Conservation (phyloP, 2,888 invertebrate genomes). For the Elegia similella region DNA sequence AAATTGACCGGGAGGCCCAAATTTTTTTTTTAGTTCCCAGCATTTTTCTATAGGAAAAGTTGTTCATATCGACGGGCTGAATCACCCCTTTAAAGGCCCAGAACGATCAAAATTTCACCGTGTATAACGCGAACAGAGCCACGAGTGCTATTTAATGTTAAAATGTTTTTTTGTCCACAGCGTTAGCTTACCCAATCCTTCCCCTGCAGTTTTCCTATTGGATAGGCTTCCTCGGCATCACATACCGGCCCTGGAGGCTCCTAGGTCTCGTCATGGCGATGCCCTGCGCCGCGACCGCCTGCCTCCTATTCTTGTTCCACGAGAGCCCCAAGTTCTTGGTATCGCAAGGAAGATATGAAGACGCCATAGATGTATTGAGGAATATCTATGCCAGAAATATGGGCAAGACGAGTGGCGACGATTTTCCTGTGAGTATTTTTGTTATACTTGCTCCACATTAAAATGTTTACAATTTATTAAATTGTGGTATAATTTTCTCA, state of each 20-base stretch:
- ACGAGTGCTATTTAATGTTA: too few species aligned
- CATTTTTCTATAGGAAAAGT: too few species aligned
- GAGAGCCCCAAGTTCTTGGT: conserved; percentile 86
- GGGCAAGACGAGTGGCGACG: conserved; percentile 49
- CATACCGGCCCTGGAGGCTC: conserved; percentile 88
- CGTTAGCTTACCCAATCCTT: conserved; percentile 85
- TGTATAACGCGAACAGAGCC: too few species aligned
- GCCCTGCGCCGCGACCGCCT: conserved; percentile 83
- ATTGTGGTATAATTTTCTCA: too few species aligned
- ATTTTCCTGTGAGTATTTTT: conserved; percentile 59
- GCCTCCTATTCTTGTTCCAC: conserved; percentile 83
- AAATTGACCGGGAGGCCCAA: too few species aligned
- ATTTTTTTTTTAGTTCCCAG: too few species aligned
- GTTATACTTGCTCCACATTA: too few species aligned
- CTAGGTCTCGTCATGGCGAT: conserved; percentile 84
- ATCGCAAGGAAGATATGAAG: conserved; percentile 77
- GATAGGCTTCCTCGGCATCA: conserved; percentile 73
- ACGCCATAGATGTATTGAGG: conserved; percentile 77
- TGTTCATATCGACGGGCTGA: too few species aligned
- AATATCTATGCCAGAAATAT: conserved; percentile 65
- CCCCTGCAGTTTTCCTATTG: conserved; percentile 77
- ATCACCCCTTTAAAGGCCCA: too few species aligned
- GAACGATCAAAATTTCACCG: too few species aligned
- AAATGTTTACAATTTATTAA: too few species aligned
- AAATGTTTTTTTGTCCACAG: conserved; percentile 46